These are phyloP conservation scores for Pachyseris speciosa DNA, from an alignment of 64 coral and sea anemone species.

Conservation along the genomic window DNA sequence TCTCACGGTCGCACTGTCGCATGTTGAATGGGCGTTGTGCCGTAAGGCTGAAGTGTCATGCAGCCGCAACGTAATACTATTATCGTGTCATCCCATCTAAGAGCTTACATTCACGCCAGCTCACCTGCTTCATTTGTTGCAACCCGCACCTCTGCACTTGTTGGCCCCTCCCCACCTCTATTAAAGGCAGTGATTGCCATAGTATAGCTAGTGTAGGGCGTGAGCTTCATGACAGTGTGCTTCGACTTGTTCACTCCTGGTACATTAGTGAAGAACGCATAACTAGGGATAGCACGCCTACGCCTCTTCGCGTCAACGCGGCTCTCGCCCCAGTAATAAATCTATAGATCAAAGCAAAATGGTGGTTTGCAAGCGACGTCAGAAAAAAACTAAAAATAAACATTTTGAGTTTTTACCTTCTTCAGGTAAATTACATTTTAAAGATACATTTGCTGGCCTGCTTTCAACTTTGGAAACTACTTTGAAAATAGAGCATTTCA, in stretches of 20 bases:
- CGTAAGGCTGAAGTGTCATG: too few relatives aligned
- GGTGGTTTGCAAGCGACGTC: not conserved
- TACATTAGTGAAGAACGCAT: conserved; percentile 1
- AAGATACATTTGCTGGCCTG: too few relatives aligned
- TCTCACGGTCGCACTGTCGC: too few relatives aligned
- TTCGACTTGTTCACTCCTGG: not conserved
- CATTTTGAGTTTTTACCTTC: too few relatives aligned
- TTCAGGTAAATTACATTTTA: too few relatives aligned
- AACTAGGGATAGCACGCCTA: conserved; percentile 46
- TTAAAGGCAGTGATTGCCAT: conserved; percentile 73
- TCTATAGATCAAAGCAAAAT: not conserved
- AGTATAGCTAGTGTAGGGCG: conserved; percentile 45
- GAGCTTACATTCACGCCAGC: not conserved
- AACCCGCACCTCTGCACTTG: conserved; percentile 46
- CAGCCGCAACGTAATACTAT: too few relatives aligned
- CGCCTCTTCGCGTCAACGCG: not conserved
- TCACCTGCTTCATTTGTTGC: conserved; percentile 58
- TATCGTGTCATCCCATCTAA: too few relatives aligned
- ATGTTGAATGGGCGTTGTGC: too few relatives aligned
- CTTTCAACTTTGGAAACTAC: too few relatives aligned
- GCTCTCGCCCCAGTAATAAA: conserved; percentile 60
- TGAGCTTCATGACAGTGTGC: conserved; percentile 29
- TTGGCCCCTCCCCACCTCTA: conserved; percentile 72
- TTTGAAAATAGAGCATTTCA: too few relatives aligned
- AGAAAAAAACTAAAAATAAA: not conserved